These are phyloP conservation scores for Caracal caracal DNA, from an alignment of 2,113 vertebrate genomes.

Conservation along the genomic window DNA sequence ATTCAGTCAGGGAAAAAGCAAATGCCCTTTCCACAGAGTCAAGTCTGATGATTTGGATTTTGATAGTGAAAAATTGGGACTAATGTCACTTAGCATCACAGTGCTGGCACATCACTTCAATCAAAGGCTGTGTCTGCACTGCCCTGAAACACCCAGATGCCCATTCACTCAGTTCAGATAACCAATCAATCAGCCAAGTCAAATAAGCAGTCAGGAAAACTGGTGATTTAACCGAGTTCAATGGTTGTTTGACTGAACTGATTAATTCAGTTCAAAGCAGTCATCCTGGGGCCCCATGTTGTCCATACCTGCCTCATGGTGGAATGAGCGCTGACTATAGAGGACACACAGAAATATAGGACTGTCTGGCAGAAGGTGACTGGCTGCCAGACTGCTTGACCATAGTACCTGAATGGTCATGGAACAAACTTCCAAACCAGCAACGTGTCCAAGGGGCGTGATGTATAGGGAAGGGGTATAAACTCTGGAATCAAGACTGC, in stretches of 20 bases:
- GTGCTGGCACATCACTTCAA: background rate
- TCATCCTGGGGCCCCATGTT: background rate
- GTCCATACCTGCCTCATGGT: rapidly evolving
- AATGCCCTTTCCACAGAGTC: background rate
- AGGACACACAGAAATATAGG: background rate
- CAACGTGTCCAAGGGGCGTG: background rate
- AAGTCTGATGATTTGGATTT: background rate
- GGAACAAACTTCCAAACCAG: background rate
- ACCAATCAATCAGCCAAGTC: background rate
- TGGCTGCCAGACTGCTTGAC: background rate
- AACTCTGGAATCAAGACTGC: background rate
- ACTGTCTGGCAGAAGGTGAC: background rate
- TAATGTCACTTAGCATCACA: background rate
- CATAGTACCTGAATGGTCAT: background rate
- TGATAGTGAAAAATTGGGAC: background rate
- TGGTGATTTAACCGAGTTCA: background rate
- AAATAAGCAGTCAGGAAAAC: background rate
- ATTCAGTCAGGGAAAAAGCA: background rate
- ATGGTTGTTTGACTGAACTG: background rate
- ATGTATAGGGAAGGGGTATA: background rate
- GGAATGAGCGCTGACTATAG: background rate
- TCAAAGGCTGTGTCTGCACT: background rate
- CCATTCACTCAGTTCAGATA: background rate
- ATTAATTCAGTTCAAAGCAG: background rate
- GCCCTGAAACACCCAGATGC: background rate